Base-by-base conservation (phyloP, 1,140 invertebrate species). In the Calosoma granatense region DNA sequence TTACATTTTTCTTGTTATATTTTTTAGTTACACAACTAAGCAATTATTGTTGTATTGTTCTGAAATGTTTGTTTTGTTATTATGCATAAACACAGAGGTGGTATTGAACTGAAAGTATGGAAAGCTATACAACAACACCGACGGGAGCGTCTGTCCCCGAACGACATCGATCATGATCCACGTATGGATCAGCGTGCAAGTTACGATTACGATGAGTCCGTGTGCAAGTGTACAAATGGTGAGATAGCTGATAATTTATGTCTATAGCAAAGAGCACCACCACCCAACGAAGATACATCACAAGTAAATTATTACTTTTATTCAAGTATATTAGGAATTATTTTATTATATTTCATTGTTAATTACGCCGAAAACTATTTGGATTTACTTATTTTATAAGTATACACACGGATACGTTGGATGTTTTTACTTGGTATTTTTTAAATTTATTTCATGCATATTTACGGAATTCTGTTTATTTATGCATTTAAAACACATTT, bases 41-140 rank as follows among this genome's bases (percentile, higher is more conserved):
- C 12, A 12, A 19, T 30, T 47, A 54, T 52, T 39, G 30, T 62
- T 51, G 1, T 52, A 59, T 55, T 63, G 52, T 23, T 15, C 22
- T 39, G n/a, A n/a, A n/a, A n/a, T n/a, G n/a, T n/a, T n/a, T n/a
- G n/a, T n/a, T n/a, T n/a, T n/a, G 30, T 59, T 60, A n/a, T n/a
- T n/a, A n/a, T n/a, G n/a, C n/a, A n/a, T n/a, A n/a, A n/a, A n/a
- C n/a, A n/a, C 55, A 70, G 68, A 54, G 76, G 74, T 11, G 76
- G 76, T 41, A 69, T 73, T 6, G 76, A 78, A 60, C 70, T 79
- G 1, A 68, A 75, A 20, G 64, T 80, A 54, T 80, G 78, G 78
- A 73, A 72, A 4, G 74, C 76, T 1, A 74, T 80, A 22, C 56
- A 72, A 47, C 75, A 78, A 15, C 74, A 77, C 54, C 71, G 78